Base-by-base conservation (phyloP, 2,888 invertebrate genomes). In the Eupithecia subumbrata region DNA sequence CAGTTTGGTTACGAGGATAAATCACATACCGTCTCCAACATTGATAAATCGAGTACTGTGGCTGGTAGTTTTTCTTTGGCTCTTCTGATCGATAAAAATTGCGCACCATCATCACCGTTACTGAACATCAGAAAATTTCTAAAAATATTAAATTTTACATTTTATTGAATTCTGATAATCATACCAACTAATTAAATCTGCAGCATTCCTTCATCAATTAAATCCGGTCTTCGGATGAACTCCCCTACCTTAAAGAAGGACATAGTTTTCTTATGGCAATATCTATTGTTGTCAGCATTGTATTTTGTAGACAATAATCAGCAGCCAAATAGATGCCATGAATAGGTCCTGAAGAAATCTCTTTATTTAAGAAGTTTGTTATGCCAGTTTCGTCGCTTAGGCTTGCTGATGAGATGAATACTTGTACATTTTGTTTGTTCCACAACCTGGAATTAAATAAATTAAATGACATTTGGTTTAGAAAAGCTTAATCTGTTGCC, bases 391-490 rank as follows among this genome's bases (percentile, higher is more conserved):
- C 73, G 52, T 67, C 75, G 16, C 40, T 76, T n/a, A 83, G 22
- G 18, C 78, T 67, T 16, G 68, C 72, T 8, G 79, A 75, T 5
- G 75, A 76, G 16, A 81, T 67, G 16, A 75, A 76, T 2, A 82
- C 76, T 68, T 82, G 69, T 0, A 81, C 79, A 8, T 81, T 81
- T 7, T 63, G 66, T 18, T 77, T 77, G 72, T 79, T 72, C 81
- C 86, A 83, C 8, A 52, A 72, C 5, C 86, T 86, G 68, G n/a
- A 80, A 82, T 22, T 1, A 25, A 25, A 25, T 60, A 60, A 18
- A 64, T 56, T 5, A 11, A 69, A 56, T 30, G 56, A 56, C 11
- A 52, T n/a, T 52, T 56, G 22, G 22, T 11, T 56, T 52, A 11
- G 22, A 22, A 9, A 56, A 22, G 56, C 18, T 9, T 2, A 48